Evolutionary conservation across 2,113 vertebrate species (phyloP).

Genomic region (Arenaria interpres): DNA sequence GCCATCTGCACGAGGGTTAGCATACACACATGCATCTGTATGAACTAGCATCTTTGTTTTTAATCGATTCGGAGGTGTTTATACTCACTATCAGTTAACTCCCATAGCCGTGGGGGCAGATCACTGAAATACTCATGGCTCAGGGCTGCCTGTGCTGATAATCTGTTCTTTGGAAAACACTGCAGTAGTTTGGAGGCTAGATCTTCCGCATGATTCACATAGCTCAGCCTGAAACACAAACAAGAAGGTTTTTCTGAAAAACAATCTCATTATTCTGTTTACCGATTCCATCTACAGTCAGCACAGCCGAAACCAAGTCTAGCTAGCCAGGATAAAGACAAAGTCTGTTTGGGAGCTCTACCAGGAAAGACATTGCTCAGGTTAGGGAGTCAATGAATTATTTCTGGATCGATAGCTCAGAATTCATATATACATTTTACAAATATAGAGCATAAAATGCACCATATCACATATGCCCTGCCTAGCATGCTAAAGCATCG

Average conservation of each 20-base stretch:
- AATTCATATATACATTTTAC: background rate
- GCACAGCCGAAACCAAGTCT: background rate
- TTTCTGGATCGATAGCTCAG: background rate
- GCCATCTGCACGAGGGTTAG: background rate
- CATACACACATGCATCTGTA: background rate
- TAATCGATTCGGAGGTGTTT: background rate
- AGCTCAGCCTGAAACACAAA: constrained; percentile 85
- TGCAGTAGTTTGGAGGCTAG: constrained; percentile 94
- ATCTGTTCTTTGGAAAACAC: constrained; percentile 96
- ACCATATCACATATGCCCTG: background rate
- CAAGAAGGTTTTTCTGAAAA: constrained; percentile 36
- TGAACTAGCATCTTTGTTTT: background rate
- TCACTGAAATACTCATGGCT: constrained; percentile 95
- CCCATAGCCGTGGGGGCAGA: constrained; percentile 94
- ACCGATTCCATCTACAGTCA: background rate
- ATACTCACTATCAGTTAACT: constrained; percentile 92
- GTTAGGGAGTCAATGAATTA: background rate
- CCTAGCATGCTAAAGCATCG: background rate
- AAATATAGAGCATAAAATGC: background rate
- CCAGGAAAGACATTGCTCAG: background rate
- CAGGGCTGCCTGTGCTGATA: constrained; percentile 91
- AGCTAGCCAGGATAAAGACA: background rate
- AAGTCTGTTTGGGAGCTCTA: background rate
- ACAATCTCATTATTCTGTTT: background rate
- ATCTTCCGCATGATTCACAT: constrained; percentile 92